Percentiles rank a stretch among this genome's conserved stretches.
Evolutionary conservation across 2,113 vertebrate species (phyloP).

Genomic region (Phylloscopus trochiloides): DNA sequence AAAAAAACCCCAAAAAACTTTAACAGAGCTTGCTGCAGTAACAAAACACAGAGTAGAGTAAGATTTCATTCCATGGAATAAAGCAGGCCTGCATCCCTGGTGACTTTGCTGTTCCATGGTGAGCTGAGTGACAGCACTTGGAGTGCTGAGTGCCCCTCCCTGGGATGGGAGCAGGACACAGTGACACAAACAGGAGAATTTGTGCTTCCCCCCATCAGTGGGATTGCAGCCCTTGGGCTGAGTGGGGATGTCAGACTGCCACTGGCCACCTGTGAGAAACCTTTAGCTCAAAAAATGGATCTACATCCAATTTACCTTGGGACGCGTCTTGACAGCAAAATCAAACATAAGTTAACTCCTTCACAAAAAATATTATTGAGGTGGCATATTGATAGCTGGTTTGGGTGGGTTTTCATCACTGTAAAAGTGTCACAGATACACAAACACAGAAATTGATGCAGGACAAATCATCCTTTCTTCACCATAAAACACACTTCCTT

Average conservation of each 20-base stretch:
- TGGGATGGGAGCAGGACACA: fast-evolving
- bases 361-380: neutral
- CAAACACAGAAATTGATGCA: neutral
- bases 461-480: neutral
- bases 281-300: neutral
- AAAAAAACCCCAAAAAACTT: too few species aligned
- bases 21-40: neutral
- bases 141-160: neutral
- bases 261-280: neutral
- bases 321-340: neutral
- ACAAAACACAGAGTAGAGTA: neutral
- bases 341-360: neutral
- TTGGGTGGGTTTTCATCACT: neutral
- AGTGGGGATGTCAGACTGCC: neutral
- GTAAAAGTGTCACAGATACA: neutral
- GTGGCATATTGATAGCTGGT: neutral
- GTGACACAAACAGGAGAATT: neutral
- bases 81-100: neutral
- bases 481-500: neutral
- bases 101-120: neutral
- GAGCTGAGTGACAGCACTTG: neutral
- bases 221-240: neutral
- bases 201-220: fast-evolving
- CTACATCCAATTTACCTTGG: fast-evolving
- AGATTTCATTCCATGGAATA: neutral